Conservation (phyloP, 2,797 vertebrate species). For the Channa striata region DNA sequence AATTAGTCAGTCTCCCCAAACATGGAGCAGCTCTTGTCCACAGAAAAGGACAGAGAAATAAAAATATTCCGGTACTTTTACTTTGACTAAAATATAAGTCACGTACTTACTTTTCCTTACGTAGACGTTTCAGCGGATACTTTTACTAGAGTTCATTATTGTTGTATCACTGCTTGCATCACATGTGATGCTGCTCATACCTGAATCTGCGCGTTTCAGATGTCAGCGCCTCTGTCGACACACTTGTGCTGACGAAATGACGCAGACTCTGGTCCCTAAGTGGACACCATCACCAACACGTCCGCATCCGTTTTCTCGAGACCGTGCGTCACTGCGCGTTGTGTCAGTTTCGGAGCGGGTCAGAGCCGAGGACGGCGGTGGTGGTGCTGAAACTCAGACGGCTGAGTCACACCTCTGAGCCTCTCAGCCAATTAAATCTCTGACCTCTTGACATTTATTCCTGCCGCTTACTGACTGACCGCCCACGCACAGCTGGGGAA, state of each 20-base stretch:
- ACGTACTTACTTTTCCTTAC: too few species aligned
- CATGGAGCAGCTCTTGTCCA: too few species aligned
- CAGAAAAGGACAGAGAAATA: too few species aligned
- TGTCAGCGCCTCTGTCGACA: too few species aligned
- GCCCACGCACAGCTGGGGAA: conserved; percentile 20
- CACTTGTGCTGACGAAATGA: neutral
- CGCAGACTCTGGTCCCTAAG: neutral
- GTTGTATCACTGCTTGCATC: too few species aligned
- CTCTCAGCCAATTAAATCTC: conserved; percentile 66
- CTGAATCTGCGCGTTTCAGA: conserved; percentile 51
- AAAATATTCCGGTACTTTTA: too few species aligned
- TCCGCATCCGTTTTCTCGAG: neutral
- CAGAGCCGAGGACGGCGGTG: neutral
- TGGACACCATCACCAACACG: neutral
- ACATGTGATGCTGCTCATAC: too few species aligned
- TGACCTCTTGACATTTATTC: conserved; percentile 48
- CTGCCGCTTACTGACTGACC: conserved; percentile 40
- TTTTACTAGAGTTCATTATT: too few species aligned
- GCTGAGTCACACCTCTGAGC: conserved; percentile 48
- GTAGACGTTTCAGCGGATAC: too few species aligned
- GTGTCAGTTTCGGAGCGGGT: conserved; percentile 3
- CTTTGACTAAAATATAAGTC: too few species aligned
- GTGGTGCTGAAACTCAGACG: conserved; percentile 9
- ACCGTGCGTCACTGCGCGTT: neutral
- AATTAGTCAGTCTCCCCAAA: too few species aligned